phyloP scores from a whole-genome alignment of 1,140 invertebrate species.

The Chionoecetes opilio region DNA sequence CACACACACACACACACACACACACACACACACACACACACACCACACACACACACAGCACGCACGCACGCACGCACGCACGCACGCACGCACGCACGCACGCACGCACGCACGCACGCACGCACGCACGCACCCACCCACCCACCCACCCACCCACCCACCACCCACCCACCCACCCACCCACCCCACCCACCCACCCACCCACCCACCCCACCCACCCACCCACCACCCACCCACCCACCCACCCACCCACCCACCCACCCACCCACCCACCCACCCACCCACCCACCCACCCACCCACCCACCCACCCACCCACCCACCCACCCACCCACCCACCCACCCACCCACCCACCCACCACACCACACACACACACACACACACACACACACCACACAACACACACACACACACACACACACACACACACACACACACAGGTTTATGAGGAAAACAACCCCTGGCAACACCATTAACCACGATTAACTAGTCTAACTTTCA shows the following conservation, averaged over 20 bases:
- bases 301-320: too few species aligned
- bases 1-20: conserved; percentile 61
- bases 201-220: not conserved
- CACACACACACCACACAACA: conserved; percentile 60
- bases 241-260: conserved; percentile 50
- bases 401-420: too few species aligned
- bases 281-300: too few species aligned
- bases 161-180: conserved; percentile 53
- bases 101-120: conserved; percentile 52
- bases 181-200: too few species aligned
- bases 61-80: conserved; percentile 13
- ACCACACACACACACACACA: conserved; percentile 35
- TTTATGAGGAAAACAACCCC: not conserved
- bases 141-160: too few species aligned
- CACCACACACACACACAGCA: conserved; percentile 60
- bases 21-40: conserved; percentile 62
- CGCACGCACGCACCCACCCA: conserved; percentile 47
- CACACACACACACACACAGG: conserved; percentile 60
- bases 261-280: conserved; percentile 51
- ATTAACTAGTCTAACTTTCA: not conserved
- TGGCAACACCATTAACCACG: not conserved
- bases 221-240: conserved; percentile 51
- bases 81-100: conserved; percentile 52
- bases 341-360: conserved; percentile 40
- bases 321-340: conserved; percentile 44